A percentile compares a stretch with the other conserved stretches of the same genome.
Conservation (phyloP, 2,888 invertebrate species). For the Abrostola tripartita region DNA sequence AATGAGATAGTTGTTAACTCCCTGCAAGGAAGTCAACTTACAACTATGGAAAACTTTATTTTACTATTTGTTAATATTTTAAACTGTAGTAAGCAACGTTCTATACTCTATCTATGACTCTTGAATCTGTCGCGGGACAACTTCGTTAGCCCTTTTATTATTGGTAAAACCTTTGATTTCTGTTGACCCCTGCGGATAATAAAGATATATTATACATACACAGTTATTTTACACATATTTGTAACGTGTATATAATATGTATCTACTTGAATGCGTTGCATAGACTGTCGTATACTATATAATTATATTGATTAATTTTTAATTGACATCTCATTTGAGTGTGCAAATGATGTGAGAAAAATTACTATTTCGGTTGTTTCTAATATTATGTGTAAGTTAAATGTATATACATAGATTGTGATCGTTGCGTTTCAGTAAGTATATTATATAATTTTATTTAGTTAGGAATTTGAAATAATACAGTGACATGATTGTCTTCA, state of each 20-base stretch:
- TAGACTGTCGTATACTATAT: slow-evolving; percentile 48
- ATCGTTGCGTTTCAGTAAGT: slow-evolving; percentile 51
- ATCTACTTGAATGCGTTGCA: slow-evolving; percentile 34
- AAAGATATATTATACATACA: slow-evolving; percentile 12
- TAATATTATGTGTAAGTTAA: slow-evolving; percentile 51
- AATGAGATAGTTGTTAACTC: neutral
- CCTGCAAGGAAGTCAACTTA: neutral
- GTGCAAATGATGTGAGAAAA: slow-evolving; percentile 33
- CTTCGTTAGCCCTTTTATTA: neutral
- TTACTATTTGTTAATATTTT: neutral
- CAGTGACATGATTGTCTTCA: slow-evolving; percentile 31
- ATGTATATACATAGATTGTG: slow-evolving; percentile 56
- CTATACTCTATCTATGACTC: neutral
- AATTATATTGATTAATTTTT: slow-evolving; percentile 33
- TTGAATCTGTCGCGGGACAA: neutral
- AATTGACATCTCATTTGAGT: slow-evolving; percentile 40
- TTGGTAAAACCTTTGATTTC: neutral
- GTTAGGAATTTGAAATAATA: slow-evolving; percentile 40
- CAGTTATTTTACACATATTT: slow-evolving; percentile 7
- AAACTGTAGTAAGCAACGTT: neutral
- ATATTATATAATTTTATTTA: slow-evolving; percentile 46
- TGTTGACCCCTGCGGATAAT: neutral
- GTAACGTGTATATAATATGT: slow-evolving; percentile 23
- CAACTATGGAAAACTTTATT: neutral
- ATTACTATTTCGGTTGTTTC: slow-evolving; percentile 43